Percentiles rank a stretch among this genome's conserved stretches.
Evolutionary conservation across 2,888 invertebrate species (phyloP).

Genomic region (Plutella xylostella): DNA sequence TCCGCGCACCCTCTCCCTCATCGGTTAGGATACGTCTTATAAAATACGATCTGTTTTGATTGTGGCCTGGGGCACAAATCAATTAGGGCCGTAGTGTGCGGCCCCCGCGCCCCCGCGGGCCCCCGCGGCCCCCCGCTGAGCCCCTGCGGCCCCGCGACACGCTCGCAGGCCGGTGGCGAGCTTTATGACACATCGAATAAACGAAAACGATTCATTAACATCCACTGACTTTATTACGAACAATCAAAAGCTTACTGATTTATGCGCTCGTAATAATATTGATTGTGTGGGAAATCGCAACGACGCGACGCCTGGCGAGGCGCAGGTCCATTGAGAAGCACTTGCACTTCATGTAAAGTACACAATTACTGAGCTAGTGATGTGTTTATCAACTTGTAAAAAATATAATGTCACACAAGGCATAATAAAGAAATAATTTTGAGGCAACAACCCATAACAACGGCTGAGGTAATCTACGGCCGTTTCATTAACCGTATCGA

Average conservation of each 20-base stretch:
- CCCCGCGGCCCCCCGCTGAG: neutral
- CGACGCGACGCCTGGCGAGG: neutral
- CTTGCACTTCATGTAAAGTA: neutral
- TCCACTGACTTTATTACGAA: conserved; percentile 61
- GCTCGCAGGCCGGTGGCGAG: conserved; percentile 59
- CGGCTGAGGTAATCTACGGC: conserved; percentile 20
- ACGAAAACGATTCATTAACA: conserved; percentile 62
- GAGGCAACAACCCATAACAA: conserved; percentile 5
- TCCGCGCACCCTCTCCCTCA: conserved; percentile 47
- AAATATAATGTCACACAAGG: neutral
- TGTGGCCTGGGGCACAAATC: conserved; percentile 72
- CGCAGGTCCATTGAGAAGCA: neutral
- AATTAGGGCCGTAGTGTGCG: conserved; percentile 45
- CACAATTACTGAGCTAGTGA: neutral
- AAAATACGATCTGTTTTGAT: conserved; percentile 72
- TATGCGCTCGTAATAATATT: conserved; percentile 20
- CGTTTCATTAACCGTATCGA: conserved; percentile 50
- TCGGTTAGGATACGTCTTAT: conserved; percentile 58
- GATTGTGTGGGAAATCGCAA: neutral
- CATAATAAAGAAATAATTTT: neutral
- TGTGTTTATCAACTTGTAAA: neutral
- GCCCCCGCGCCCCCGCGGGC: conserved; percentile 26
- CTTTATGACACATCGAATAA: conserved; percentile 67
- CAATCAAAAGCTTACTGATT: conserved; percentile 42
- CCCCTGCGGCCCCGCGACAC: conserved; percentile 36